Conservation (phyloP, 2,888 invertebrate species). For the Lasioglossum vierecki region DNA sequence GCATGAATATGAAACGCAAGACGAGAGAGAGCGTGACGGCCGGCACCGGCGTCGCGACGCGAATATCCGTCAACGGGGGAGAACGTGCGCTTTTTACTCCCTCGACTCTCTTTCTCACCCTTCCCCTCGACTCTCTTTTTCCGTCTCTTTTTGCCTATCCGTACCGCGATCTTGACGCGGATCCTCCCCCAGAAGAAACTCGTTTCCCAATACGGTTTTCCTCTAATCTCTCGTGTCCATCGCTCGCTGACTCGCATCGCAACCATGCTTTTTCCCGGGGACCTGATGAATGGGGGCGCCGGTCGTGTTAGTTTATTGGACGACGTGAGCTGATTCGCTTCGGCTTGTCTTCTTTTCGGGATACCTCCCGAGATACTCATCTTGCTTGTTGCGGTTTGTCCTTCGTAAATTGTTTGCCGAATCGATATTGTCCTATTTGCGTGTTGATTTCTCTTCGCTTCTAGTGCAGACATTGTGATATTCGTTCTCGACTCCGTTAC, state of each 20-base stretch:
- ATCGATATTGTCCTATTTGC: not conserved
- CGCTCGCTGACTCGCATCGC: constrained; percentile 40
- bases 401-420: not conserved
- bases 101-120: not conserved
- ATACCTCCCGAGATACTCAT: not conserved
- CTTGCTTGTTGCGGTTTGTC: not conserved
- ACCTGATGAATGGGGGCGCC: constrained; percentile 34
- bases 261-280: constrained; percentile 27
- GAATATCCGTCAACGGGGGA: constrained; percentile 23
- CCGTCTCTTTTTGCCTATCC: constrained; percentile 16
- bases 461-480: not conserved
- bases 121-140: not conserved
- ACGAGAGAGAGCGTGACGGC: constrained; percentile 14
- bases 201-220: constrained; percentile 50
- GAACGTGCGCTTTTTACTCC: not conserved
- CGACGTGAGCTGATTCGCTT: constrained; percentile 24
- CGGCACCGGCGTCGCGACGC: constrained; percentile 24
- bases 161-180: constrained; percentile 42
- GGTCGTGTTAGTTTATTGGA: constrained; percentile 6
- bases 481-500: not conserved
- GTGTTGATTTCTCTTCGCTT: not conserved
- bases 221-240: constrained; percentile 49
- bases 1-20: constrained; percentile 61
- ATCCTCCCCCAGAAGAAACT: constrained; percentile 39
- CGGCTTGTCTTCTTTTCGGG: not conserved